These are phyloP conservation scores for Esox masquinongy DNA, from an alignment of 2,797 vertebrate species.

Conservation along the genomic window DNA sequence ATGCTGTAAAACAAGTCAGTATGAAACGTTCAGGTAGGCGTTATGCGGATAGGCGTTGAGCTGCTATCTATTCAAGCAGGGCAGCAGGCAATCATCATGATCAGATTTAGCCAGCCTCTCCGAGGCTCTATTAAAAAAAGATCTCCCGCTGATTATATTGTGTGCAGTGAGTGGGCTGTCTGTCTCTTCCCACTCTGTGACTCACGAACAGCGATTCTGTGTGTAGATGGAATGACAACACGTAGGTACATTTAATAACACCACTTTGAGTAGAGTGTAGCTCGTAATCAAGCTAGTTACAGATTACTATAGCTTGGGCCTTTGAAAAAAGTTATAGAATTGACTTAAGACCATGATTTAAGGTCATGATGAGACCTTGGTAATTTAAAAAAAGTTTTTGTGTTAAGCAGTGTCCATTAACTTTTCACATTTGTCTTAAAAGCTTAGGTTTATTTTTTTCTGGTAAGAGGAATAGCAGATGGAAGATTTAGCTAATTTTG, in stretches of 20 bases:
- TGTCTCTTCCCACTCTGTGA: slow-evolving; percentile 19
- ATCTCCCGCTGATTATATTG: slow-evolving; percentile 43
- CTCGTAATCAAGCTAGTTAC: not conserved
- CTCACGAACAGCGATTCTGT: slow-evolving; percentile 32
- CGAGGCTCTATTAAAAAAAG: slow-evolving; percentile 53
- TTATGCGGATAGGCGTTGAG: not conserved
- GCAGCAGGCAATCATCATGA: slow-evolving; percentile 12
- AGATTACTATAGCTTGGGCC: not conserved
- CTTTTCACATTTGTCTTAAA: too few relatives aligned
- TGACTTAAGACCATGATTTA: not conserved
- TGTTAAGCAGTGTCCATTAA: too few relatives aligned
- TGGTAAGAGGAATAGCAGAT: too few relatives aligned
- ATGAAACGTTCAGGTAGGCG: slow-evolving; percentile 33
- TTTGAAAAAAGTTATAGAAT: not conserved
- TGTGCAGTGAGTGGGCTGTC: slow-evolving; percentile 33
- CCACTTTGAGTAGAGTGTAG: not conserved
- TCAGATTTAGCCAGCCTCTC: slow-evolving; percentile 42
- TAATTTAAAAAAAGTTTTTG: too few relatives aligned
- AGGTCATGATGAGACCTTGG: too few relatives aligned
- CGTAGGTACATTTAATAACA: slow-evolving; percentile 14
- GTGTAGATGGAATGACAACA: slow-evolving; percentile 10
- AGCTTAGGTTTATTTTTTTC: too few relatives aligned
- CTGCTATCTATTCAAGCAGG: slow-evolving; percentile 42
- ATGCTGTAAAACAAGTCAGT: slow-evolving; percentile 51
- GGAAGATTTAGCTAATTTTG: too few relatives aligned